phyloP scores from a whole-genome alignment of 2,888 invertebrate species.

The Caenorhabditis becei region DNA sequence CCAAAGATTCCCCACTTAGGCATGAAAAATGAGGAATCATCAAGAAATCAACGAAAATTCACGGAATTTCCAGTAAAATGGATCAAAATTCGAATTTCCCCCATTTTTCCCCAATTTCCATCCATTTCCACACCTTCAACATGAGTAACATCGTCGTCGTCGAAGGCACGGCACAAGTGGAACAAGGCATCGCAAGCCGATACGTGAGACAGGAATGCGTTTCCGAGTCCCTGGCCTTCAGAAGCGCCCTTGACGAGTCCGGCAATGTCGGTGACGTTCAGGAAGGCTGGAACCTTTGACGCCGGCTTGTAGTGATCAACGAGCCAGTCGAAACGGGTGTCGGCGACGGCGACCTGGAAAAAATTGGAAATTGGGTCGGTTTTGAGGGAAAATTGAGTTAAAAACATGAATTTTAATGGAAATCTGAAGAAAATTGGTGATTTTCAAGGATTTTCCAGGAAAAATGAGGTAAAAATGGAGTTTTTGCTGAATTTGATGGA shows the following conservation, averaged over 20 bases:
- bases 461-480: too few species aligned
- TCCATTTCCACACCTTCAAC: too few species aligned
- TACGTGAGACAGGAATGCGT: slow-evolving; percentile 98
- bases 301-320: slow-evolving; percentile 94
- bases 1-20: too few species aligned
- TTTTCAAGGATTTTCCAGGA: too few species aligned
- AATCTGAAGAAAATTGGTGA: too few species aligned
- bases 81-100: too few species aligned
- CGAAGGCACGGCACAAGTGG: slow-evolving; percentile 96
- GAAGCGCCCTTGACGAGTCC: slow-evolving; percentile 95
- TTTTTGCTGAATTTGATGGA: too few species aligned
- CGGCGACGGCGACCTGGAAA: slow-evolving; percentile 94
- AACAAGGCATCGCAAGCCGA: slow-evolving; percentile 98
- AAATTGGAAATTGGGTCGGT: neutral
- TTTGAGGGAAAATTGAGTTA: neutral
- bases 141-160: slow-evolving; percentile 97
- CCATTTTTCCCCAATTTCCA: too few species aligned
- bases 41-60: too few species aligned
- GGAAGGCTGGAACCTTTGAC: slow-evolving; percentile 93
- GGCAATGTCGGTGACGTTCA: slow-evolving; percentile 98
- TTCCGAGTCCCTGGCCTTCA: slow-evolving; percentile 97
- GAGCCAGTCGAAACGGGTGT: slow-evolving; percentile 93
- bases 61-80: too few species aligned
- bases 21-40: too few species aligned
- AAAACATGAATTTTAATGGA: too few species aligned